These are phyloP conservation scores for Dromococcyx pavoninus DNA, from an alignment of 2,797 vertebrate species.

Conservation along the genomic window DNA sequence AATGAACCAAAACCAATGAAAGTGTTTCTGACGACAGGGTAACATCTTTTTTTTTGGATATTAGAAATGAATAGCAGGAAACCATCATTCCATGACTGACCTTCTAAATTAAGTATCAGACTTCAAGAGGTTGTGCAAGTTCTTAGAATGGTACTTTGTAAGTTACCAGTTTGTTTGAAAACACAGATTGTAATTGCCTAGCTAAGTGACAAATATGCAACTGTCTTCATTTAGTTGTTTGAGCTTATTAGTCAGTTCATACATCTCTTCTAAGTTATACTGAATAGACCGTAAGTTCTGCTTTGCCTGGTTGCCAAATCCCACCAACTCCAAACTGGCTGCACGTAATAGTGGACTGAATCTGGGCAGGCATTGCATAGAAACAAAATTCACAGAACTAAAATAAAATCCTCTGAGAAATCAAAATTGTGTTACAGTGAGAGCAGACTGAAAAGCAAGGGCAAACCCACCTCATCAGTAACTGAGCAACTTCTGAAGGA, in stretches of 20 bases:
- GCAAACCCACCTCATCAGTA: background rate
- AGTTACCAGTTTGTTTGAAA: background rate
- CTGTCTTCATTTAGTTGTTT: background rate
- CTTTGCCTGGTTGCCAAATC: background rate
- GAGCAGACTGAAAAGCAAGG: background rate
- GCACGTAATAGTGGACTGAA: background rate
- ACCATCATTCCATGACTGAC: background rate
- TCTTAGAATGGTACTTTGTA: background rate
- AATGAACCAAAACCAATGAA: background rate
- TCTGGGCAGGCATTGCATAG: background rate
- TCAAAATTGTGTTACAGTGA: background rate
- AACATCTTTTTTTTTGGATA: background rate
- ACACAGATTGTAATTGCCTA: background rate
- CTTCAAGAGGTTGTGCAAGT: background rate
- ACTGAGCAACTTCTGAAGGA: background rate
- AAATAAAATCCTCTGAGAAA: background rate
- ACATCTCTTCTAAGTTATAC: background rate
- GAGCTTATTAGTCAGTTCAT: background rate
- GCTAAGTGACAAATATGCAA: background rate
- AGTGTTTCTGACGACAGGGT: background rate
- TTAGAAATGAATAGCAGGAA: background rate
- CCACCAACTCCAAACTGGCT: background rate
- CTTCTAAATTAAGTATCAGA: background rate
- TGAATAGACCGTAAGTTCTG: background rate
- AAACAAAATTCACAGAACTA: background rate